A percentile compares a stretch with the other conserved stretches of the same genome.
Conservation (phyloP, 92 coral and sea anemone species). For the Virgularia gustaviana region DNA sequence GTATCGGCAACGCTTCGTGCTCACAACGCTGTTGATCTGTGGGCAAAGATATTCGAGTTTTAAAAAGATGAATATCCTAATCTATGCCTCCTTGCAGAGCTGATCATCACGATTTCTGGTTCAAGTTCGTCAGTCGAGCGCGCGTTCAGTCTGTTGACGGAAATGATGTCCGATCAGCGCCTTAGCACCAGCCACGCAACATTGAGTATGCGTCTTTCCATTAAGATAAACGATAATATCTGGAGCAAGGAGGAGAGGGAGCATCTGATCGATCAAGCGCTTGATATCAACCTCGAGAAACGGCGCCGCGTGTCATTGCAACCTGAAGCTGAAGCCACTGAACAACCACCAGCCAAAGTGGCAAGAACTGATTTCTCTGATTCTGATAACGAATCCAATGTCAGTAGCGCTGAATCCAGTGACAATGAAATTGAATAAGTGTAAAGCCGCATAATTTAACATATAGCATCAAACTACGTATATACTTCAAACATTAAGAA, state of each 20-base stretch:
- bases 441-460: too few species aligned
- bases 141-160: slow-evolving; percentile 36
- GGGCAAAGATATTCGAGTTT: slow-evolving; percentile 7
- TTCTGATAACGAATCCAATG: neutral
- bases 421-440: neutral
- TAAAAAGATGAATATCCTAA: slow-evolving; percentile 16
- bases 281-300: slow-evolving; percentile 40
- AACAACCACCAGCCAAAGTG: neutral
- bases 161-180: slow-evolving; percentile 39
- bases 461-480: too few species aligned
- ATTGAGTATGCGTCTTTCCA: slow-evolving; percentile 35
- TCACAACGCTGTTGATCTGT: slow-evolving; percentile 6
- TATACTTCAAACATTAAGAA: too few species aligned
- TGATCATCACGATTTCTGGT: slow-evolving; percentile 36
- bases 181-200: slow-evolving; percentile 39
- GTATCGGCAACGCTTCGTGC: slow-evolving; percentile 17
- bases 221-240: slow-evolving; percentile 34
- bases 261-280: slow-evolving; percentile 34
- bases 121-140: slow-evolving; percentile 45
- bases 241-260: slow-evolving; percentile 45
- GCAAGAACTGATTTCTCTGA: neutral
- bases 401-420: neutral
- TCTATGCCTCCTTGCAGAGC: slow-evolving; percentile 45
- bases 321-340: neutral
- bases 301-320: slow-evolving; percentile 18